Evolutionary conservation across 1,140 invertebrate species (phyloP), one percentile per base, ranked within the genome.

Genomic region (Sitophilus oryzae): DNA sequence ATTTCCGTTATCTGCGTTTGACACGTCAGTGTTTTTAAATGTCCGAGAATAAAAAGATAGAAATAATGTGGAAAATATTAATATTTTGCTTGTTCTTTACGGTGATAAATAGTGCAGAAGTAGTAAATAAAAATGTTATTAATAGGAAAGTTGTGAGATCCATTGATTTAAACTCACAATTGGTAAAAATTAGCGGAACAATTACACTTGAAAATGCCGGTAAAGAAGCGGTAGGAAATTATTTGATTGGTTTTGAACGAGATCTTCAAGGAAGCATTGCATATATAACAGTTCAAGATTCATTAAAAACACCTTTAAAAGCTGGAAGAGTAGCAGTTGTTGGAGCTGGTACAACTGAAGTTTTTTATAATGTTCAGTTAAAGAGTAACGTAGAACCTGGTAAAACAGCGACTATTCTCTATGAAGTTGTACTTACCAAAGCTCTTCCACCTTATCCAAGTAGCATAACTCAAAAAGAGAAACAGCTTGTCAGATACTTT

Each of bases 401-500:
- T 1, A 72, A 82, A 40, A 79, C 80, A 9, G 73, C 77, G 8
- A 73, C 75, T 3, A 65, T 88, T 23, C 81, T 83, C 41, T 75
- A 94, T 0, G 90, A 96, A 67, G 77, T 81, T 8, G 79, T 93
- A 0, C 84, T 85, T 19, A 84, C 84, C 0, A 86, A 93, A 66
- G 77, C 82, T 20, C 71, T 96, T 3, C 61, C 73, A 9, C 89
- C 94, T 1, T 89, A 92, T 73, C 96, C 96, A 1, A 82, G 82
- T 14, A 78, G 85, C 64, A 96, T 98, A 51, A 81, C 81, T 0
- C 96, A 98, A 70, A 84, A 89, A 58, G 94, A 98, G 65, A 93
- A 93, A 62, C 96, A 98, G 71, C 75, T 96, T 46, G 90, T 98
- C 0, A 82, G 85, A 58, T 96, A 88, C 66, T 79, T 73, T 48